Percentiles rank a stretch among this genome's conserved stretches.
Evolutionary conservation across 2,113 vertebrate genomes (phyloP).

Genomic region (Cervus canadensis): DNA sequence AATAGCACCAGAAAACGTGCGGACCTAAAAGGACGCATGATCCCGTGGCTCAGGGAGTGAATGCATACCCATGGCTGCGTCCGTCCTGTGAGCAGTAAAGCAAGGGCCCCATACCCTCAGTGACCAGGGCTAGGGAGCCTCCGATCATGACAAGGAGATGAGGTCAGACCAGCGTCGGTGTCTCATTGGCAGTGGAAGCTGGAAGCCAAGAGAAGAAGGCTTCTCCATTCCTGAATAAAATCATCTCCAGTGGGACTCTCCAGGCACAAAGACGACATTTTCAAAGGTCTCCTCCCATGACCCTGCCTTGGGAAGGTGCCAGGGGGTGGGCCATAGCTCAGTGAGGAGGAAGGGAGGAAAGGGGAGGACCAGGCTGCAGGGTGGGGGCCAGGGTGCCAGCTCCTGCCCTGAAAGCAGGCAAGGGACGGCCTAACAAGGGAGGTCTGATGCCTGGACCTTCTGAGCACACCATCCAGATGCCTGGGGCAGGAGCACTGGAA

Average conservation of each 20-base stretch:
- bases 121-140: too few relatives aligned
- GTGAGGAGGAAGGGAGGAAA: background rate
- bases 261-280: background rate
- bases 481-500: rapidly evolving
- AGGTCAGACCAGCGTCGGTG: rapidly evolving
- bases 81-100: rapidly evolving
- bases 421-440: background rate
- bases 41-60: rapidly evolving
- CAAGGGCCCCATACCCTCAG: too few relatives aligned
- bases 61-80: rapidly evolving
- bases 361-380: rapidly evolving
- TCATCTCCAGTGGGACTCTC: rapidly evolving
- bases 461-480: rapidly evolving
- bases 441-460: rapidly evolving
- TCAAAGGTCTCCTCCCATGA: background rate
- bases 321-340: background rate
- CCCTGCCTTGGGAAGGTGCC: background rate
- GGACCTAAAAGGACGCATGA: rapidly evolving
- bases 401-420: background rate
- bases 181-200: rapidly evolving
- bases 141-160: rapidly evolving
- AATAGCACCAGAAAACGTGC: rapidly evolving
- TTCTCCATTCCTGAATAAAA: background rate
- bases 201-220: background rate
- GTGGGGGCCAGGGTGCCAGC: rapidly evolving